A percentile compares a stretch with the other conserved stretches of the same genome.
Conservation (phyloP, 2,888 invertebrate genomes). For the Halocaridina rubra region DNA sequence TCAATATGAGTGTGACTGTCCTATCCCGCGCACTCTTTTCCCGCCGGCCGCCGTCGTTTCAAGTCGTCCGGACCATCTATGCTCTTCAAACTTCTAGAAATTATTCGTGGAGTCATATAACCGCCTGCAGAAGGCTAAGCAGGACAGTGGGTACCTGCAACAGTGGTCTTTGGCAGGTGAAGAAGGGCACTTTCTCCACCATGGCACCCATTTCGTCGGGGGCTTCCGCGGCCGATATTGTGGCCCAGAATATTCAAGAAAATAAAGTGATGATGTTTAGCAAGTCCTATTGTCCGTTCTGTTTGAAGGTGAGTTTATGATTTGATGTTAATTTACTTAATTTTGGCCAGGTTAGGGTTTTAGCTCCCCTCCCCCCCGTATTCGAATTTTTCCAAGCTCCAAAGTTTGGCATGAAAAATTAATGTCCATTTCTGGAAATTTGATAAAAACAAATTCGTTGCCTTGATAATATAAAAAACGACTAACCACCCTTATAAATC, state of each 20-base stretch:
- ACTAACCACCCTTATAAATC: too few relatives aligned
- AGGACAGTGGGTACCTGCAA: slow-evolving; percentile 40
- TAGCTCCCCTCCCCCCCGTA: too few relatives aligned
- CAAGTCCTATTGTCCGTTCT: slow-evolving; percentile 72
- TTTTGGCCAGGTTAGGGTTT: too few relatives aligned
- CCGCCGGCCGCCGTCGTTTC: not conserved
- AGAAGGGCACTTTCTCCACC: not conserved
- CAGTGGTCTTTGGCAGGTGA: not conserved
- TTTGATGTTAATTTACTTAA: too few relatives aligned
- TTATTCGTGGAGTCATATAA: not conserved
- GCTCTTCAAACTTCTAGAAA: not conserved
- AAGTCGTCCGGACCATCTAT: not conserved
- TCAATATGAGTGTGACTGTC: not conserved
- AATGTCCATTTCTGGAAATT: too few relatives aligned
- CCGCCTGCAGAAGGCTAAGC: not conserved
- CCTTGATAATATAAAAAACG: not conserved
- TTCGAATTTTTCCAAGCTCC: too few relatives aligned
- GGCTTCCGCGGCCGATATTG: not conserved
- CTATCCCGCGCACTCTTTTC: not conserved
- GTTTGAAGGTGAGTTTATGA: slow-evolving; percentile 70
- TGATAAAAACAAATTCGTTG: too few relatives aligned
- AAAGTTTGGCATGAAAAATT: too few relatives aligned
- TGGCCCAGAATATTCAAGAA: slow-evolving; percentile 66
- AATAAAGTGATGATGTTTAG: slow-evolving; percentile 71
- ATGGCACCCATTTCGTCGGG: slow-evolving; percentile 26